Percentiles rank a stretch among this genome's conserved stretches.
Conservation (phyloP, 2,888 invertebrate species). For the Andrena marginata region DNA sequence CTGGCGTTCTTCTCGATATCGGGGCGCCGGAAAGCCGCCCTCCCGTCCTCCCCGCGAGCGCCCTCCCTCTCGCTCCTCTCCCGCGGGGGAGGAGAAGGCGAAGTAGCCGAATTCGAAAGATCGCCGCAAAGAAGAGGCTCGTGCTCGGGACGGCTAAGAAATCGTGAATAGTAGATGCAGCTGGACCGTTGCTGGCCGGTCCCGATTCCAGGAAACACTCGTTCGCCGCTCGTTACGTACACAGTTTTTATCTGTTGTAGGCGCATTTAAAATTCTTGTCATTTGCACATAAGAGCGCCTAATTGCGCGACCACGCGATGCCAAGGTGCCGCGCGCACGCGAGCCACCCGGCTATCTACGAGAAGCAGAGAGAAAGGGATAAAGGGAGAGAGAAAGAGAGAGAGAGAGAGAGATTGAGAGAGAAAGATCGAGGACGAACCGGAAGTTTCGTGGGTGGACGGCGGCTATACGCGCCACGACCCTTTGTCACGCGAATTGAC, state of each 20-base stretch:
- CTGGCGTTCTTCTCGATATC: slow-evolving; percentile 51
- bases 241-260: slow-evolving; percentile 37
- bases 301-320: slow-evolving; percentile 63
- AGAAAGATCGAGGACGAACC: slow-evolving; percentile 46
- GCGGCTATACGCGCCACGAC: slow-evolving; percentile 50
- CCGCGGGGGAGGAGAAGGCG: background rate
- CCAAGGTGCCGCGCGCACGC: slow-evolving; percentile 50
- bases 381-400: background rate
- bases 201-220: slow-evolving; percentile 43
- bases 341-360: slow-evolving; percentile 54
- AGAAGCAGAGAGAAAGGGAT: background rate
- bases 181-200: background rate
- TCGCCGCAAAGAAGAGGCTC: too few relatives aligned
- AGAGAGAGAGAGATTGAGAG: background rate
- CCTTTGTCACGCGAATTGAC: slow-evolving; percentile 76
- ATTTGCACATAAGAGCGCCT: slow-evolving; percentile 67
- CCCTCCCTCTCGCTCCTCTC: background rate
- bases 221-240: slow-evolving; percentile 27
- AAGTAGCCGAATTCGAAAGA: background rate
- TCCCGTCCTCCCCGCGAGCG: too few relatives aligned
- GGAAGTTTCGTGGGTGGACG: slow-evolving; percentile 75
- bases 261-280: slow-evolving; percentile 59
- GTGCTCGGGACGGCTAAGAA: too few relatives aligned
- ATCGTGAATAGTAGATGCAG: background rate
- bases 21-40: background rate